Percentiles rank a stretch among this genome's conserved stretches.
These are phyloP conservation scores for Trichonephila clavipes DNA, from an alignment of 1,140 invertebrate genomes.

Conservation along the genomic window DNA sequence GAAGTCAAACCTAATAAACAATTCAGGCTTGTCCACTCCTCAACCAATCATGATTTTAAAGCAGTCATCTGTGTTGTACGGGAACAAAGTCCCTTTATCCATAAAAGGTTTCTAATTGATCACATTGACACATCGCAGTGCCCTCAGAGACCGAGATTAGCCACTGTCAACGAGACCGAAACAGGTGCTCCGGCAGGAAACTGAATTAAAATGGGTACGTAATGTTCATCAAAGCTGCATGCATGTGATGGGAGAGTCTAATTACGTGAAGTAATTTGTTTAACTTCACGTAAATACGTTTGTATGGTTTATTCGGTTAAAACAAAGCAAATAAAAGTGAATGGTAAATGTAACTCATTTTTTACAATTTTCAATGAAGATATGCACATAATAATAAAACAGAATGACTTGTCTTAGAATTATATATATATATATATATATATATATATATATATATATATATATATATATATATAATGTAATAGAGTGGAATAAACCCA, in stretches of 20 bases:
- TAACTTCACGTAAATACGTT: neutral
- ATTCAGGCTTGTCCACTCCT: neutral
- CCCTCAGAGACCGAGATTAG: neutral
- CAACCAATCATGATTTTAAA: neutral
- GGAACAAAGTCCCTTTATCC: neutral
- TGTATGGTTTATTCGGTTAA: no score
- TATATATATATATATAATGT: no score
- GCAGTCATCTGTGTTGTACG: neutral
- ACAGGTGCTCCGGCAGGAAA: neutral
- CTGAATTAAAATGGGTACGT: slow-evolving; percentile 13
- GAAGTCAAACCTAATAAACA: neutral
- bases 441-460: no score
- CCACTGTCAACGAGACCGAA: neutral
- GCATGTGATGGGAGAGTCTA: neutral
- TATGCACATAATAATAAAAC: no score
- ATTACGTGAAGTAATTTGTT: neutral
- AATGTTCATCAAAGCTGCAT: neutral
- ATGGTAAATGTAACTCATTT: no score
- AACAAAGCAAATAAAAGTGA: no score
- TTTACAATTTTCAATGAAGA: no score
- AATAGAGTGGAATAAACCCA: no score
- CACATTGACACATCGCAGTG: neutral
- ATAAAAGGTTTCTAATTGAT: slow-evolving; percentile 26
- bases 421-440: no score
- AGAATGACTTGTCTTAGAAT: no score